phyloP scores from a whole-genome alignment of 2,113 vertebrate species.

The Callospermophilus lateralis region DNA sequence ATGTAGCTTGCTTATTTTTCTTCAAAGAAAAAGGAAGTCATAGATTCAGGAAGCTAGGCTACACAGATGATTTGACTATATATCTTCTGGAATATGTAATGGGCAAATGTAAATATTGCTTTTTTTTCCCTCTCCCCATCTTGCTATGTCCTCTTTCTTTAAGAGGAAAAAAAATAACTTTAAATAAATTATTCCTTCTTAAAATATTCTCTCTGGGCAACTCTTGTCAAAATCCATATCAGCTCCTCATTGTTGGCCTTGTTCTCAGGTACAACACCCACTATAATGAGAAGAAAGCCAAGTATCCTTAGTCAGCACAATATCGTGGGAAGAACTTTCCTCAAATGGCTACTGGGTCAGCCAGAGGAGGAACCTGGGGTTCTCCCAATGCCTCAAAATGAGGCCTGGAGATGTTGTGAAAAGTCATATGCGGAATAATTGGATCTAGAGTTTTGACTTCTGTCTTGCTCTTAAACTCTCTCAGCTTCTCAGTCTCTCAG shows the following conservation, averaged over 20 bases:
- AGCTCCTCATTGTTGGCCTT: background rate
- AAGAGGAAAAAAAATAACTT: background rate
- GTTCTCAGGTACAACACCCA: background rate
- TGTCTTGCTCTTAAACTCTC: background rate
- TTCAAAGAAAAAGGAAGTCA: background rate
- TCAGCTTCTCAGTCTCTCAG: background rate
- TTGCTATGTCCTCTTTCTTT: background rate
- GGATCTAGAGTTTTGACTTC: background rate
- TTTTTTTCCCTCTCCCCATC: too few relatives aligned
- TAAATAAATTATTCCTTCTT: background rate
- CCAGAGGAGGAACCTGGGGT: background rate
- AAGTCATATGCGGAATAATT: background rate
- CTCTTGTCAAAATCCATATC: background rate
- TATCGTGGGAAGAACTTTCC: background rate
- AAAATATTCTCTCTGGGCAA: background rate
- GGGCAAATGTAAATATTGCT: background rate
- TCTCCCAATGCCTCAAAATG: background rate
- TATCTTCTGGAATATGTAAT: background rate
- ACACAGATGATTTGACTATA: too few relatives aligned
- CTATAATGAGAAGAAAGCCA: background rate
- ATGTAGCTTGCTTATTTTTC: background rate
- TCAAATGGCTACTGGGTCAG: background rate
- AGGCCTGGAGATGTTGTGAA: background rate
- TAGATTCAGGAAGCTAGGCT: background rate
- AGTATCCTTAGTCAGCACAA: background rate